A percentile compares a stretch with the other conserved stretches of the same genome.
Conservation (phyloP, 2,888 invertebrate species). For the Lucinisca nassula region DNA sequence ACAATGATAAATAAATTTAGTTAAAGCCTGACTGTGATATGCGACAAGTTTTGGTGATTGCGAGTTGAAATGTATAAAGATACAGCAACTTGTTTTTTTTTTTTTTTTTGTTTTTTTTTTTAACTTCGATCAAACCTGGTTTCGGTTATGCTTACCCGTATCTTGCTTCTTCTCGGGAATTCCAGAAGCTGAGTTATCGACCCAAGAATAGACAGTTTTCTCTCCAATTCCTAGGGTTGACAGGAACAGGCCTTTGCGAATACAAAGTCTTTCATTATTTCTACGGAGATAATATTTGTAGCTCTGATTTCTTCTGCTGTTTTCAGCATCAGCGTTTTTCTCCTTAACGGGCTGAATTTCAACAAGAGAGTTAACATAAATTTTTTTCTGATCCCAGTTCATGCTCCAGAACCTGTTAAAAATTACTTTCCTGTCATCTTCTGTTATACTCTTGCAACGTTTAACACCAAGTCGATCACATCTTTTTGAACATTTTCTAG, state of each 20-base stretch:
- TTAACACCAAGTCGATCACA: background rate
- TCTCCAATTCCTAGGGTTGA: background rate
- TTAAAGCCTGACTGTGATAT: too few species aligned
- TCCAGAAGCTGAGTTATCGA: background rate
- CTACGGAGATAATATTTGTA: background rate
- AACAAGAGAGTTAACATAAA: background rate
- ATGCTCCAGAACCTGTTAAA: slow-evolving; percentile 33
- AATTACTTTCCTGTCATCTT: slow-evolving; percentile 19
- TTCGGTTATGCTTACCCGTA: too few species aligned
- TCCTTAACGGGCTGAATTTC: background rate
- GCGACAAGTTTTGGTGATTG: too few species aligned
- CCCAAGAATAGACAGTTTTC: background rate
- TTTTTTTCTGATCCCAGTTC: slow-evolving; percentile 34
- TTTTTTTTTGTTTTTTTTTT: too few species aligned
- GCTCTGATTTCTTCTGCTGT: background rate
- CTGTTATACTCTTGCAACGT: slow-evolving; percentile 9
- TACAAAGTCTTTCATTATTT: background rate
- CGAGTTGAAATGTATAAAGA: too few species aligned
- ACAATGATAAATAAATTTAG: too few species aligned
- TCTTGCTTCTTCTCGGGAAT: background rate
- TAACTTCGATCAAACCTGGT: too few species aligned
- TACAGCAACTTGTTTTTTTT: too few species aligned
- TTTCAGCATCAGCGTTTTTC: background rate
- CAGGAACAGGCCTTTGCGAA: background rate
- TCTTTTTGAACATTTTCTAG: slow-evolving; percentile 2